Evolutionary conservation across 2,797 vertebrate species (phyloP), one percentile per base, ranked within the genome.

Genomic region (Oreonectes daqikongensis): DNA sequence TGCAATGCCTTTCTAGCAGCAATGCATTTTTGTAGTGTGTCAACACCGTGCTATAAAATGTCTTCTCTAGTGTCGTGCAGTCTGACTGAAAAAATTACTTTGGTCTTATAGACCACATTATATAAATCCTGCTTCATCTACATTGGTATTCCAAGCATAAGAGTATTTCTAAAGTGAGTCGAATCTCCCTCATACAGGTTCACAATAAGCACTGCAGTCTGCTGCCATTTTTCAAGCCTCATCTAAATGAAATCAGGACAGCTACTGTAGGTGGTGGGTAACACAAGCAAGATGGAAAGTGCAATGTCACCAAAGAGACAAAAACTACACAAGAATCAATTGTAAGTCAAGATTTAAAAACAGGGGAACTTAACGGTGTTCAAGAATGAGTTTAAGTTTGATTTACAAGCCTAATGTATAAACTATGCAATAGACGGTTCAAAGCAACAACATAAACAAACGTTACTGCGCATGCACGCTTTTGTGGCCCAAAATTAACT

Each of bases 281-380:
- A 61, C 15, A 50, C 42, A 60, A 76, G 53, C n/a, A 69, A 82
- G 80, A 80, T 72, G 48, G 72, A 78, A 82, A 79, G 77, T 57
- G n/a, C 64, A 42, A 40, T 53, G 65, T 57, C 69, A 64, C 67
- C 64, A 61, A 74, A 32, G 44, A 42, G 65, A 40, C 28, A 35
- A 60, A 69, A 78, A 55, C 65, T 78, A 79, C 67, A 77, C 38
- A 57, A 71, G 38, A 32, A 57, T 64, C n/a, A 68, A 67, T 24
- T 71, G 53, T 17, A 77, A 42, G 50, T 40, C 52, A 52, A 26
- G 24, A 72, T 82, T 26, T 48, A 3, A 79, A 44, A 24, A 59
- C 20, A 57, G 20, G 61, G 3, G 0, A 38, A 26, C 17, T 20
- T 26, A 26, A 1, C 10, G 2, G 9, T 22, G 15, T 50, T 20